A percentile compares a stretch with the other conserved stretches of the same genome.
phyloP scores from a whole-genome alignment of 2,113 vertebrate species.

The Apodemus sylvaticus region DNA sequence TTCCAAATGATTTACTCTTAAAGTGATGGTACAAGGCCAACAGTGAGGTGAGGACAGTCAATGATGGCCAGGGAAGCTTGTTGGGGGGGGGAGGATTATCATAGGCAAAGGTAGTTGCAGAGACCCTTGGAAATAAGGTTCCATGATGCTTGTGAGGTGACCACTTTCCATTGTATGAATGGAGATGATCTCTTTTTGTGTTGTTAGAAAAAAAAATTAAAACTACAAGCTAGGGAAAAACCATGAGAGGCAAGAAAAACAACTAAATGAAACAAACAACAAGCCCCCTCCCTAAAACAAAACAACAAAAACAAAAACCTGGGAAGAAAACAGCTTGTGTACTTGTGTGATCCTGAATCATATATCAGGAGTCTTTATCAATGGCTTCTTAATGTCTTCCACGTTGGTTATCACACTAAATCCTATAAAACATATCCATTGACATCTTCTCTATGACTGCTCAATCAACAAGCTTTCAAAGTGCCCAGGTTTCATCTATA shows the following conservation, averaged over 20 bases:
- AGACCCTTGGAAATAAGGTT: background rate
- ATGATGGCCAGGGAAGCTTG: background rate
- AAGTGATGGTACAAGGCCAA: background rate
- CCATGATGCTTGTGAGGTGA: background rate
- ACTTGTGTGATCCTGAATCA: background rate
- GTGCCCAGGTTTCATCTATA: background rate
- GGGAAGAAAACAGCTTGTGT: background rate
- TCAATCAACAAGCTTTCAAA: slow-evolving; percentile 24
- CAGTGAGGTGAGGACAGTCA: background rate
- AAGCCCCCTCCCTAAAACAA: too few species aligned
- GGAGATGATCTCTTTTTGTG: background rate
- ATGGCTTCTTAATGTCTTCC: background rate
- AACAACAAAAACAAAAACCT: background rate
- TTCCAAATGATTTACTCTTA: too few species aligned
- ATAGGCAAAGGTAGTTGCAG: background rate
- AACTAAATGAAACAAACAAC: background rate
- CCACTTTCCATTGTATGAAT: background rate
- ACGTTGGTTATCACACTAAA: slow-evolving; percentile 21
- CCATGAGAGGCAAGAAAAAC: background rate
- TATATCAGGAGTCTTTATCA: background rate
- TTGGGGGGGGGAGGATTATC: background rate
- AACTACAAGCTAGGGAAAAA: background rate
- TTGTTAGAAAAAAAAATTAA: background rate
- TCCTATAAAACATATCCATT: slow-evolving; percentile 28
- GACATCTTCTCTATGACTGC: background rate